phyloP scores from a whole-genome alignment of 1,140 invertebrate genomes.

The Drosophila prosaltans region DNA sequence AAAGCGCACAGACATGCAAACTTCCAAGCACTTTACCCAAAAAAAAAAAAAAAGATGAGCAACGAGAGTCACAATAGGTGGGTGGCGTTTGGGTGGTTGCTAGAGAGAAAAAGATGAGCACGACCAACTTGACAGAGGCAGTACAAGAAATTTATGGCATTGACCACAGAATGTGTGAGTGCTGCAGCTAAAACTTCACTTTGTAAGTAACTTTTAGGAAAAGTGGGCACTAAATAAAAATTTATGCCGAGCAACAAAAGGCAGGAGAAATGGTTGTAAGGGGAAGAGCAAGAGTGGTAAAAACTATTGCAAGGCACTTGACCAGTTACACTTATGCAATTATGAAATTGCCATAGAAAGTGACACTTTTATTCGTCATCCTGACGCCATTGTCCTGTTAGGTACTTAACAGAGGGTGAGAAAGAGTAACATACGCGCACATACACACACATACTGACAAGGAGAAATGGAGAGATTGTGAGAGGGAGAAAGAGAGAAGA shows the following conservation, averaged over 20 bases:
- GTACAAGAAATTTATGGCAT: constrained; percentile 63
- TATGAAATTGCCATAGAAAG: constrained; percentile 82
- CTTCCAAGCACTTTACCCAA: constrained; percentile 49
- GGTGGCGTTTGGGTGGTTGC: constrained; percentile 1
- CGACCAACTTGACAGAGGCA: constrained; percentile 32
- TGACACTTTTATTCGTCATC: constrained; percentile 78
- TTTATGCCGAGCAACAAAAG: constrained; percentile 45
- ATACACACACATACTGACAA: not conserved
- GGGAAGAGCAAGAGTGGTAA: not conserved
- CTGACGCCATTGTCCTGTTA: constrained; percentile 65
- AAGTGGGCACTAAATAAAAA: constrained; percentile 76
- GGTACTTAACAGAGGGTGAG: constrained; percentile 16
- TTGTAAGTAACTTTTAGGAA: constrained; percentile 69
- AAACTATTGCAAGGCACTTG: constrained; percentile 72
- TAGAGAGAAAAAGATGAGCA: constrained; percentile 5
- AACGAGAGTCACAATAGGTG: constrained; percentile 34
- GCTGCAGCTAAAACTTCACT: constrained; percentile 59
- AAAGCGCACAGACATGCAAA: constrained; percentile 52
- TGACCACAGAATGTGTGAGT: constrained; percentile 56
- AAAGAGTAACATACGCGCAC: not conserved
- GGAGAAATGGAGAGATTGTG: not conserved
- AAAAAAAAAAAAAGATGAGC: constrained; percentile 45
- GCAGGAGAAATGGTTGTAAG: constrained; percentile 1
- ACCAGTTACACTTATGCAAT: constrained; percentile 82
- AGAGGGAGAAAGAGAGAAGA: not conserved